Evolutionary conservation across 1,140 invertebrate species (phyloP).

Genomic region (Ooceraea biroi): DNA sequence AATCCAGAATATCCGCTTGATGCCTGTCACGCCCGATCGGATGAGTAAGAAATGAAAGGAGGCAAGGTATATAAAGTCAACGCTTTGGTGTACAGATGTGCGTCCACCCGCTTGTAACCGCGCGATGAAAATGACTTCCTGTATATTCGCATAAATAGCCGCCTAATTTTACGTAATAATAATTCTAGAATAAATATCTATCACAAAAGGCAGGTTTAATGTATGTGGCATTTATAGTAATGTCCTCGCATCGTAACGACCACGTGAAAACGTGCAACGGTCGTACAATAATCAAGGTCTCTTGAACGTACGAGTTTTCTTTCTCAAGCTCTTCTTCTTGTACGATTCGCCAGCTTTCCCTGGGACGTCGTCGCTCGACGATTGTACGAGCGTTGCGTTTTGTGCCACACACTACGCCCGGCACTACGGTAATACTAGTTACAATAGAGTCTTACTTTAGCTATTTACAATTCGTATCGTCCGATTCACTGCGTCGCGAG

Average conservation of each 20-base stretch:
- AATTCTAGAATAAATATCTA: slow-evolving; percentile 85
- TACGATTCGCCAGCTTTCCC: background rate
- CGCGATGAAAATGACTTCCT: slow-evolving; percentile 34
- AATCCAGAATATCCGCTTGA: slow-evolving; percentile 39
- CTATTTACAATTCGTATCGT: slow-evolving; percentile 72
- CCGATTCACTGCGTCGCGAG: background rate
- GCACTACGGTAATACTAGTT: slow-evolving; percentile 48
- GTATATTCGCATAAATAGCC: slow-evolving; percentile 69
- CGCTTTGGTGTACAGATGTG: slow-evolving; percentile 68
- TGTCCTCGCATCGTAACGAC: background rate
- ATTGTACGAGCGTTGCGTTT: slow-evolving; percentile 23
- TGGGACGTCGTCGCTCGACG: background rate
- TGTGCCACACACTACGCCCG: background rate
- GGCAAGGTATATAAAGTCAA: slow-evolving; percentile 68
- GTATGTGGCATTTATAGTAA: slow-evolving; percentile 63
- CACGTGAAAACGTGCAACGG: background rate
- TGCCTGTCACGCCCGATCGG: slow-evolving; percentile 3
- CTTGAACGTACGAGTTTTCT: too few relatives aligned
- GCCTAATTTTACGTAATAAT: slow-evolving; percentile 61
- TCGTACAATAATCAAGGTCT: background rate
- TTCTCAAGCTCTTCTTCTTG: too few relatives aligned
- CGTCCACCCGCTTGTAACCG: background rate
- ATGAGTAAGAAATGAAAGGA: slow-evolving; percentile 63
- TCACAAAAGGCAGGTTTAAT: slow-evolving; percentile 84
- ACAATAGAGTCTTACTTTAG: slow-evolving; percentile 55